Evolutionary conservation across 2,888 invertebrate species (phyloP).

Genomic region (Sipha maydis): DNA sequence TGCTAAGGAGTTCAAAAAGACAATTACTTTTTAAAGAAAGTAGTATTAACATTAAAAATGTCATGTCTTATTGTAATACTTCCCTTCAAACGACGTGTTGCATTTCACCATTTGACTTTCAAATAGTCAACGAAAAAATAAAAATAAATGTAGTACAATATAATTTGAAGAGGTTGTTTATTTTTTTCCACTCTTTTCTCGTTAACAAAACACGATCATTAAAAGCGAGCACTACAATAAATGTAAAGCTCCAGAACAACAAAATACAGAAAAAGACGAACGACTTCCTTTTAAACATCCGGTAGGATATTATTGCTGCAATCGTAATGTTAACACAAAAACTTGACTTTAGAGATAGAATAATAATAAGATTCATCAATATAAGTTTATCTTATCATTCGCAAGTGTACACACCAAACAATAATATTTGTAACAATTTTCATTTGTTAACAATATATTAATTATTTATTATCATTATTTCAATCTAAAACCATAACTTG

Average conservation of each 20-base stretch:
- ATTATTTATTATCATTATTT: too few relatives aligned
- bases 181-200: neutral
- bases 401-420: neutral
- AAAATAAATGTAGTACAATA: neutral
- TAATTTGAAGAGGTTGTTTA: conserved; percentile 16
- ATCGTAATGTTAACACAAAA: neutral
- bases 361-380: neutral
- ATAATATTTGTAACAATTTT: neutral
- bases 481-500: neutral
- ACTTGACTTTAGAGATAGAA: neutral
- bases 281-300: conserved; percentile 40
- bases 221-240: neutral
- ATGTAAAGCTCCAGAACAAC: conserved; percentile 3
- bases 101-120: neutral
- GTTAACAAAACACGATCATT: neutral
- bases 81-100: neutral
- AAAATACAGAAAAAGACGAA: conserved; percentile 23
- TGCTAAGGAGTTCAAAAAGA: neutral
- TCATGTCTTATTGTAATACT: neutral
- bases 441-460: neutral
- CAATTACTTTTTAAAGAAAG: neutral
- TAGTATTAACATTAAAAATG: neutral
- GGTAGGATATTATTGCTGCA: conserved; percentile 12
- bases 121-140: neutral
- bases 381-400: neutral